Evolutionary conservation across 2,113 vertebrate genomes (phyloP).

Genomic region (Cisticola juncidis): DNA sequence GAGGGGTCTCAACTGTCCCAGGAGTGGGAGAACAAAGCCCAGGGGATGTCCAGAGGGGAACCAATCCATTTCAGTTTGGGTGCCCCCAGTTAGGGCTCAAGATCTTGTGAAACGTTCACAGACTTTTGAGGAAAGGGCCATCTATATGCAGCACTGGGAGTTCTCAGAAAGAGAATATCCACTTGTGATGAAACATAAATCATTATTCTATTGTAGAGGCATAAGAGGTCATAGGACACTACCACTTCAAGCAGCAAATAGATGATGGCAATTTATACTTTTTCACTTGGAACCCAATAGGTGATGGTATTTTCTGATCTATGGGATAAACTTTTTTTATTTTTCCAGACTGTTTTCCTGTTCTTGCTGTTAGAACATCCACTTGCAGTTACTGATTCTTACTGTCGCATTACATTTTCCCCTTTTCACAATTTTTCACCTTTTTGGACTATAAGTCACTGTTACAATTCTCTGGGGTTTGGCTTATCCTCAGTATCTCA

Average conservation of each 20-base stretch:
- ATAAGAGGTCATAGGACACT: neutral
- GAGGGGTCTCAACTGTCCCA: neutral
- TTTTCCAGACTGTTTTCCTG: neutral
- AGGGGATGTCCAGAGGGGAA: neutral
- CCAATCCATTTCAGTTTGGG: neutral
- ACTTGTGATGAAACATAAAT: neutral
- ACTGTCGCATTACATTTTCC: neutral
- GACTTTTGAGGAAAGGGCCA: neutral
- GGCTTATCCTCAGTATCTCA: neutral
- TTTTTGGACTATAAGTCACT: neutral
- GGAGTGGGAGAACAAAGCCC: neutral
- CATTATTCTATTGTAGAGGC: neutral
- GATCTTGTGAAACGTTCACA: neutral
- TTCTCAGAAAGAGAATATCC: neutral
- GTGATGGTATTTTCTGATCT: neutral
- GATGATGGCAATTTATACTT: neutral
- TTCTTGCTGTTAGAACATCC: neutral
- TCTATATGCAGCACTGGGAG: neutral
- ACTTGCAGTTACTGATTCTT: neutral
- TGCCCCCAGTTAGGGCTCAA: neutral
- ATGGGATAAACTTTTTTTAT: neutral
- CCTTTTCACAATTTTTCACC: neutral
- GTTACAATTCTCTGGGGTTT: neutral
- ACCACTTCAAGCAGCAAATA: neutral
- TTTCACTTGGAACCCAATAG: neutral